Conservation (phyloP, 1,140 invertebrate genomes). For the Apis florea region DNA sequence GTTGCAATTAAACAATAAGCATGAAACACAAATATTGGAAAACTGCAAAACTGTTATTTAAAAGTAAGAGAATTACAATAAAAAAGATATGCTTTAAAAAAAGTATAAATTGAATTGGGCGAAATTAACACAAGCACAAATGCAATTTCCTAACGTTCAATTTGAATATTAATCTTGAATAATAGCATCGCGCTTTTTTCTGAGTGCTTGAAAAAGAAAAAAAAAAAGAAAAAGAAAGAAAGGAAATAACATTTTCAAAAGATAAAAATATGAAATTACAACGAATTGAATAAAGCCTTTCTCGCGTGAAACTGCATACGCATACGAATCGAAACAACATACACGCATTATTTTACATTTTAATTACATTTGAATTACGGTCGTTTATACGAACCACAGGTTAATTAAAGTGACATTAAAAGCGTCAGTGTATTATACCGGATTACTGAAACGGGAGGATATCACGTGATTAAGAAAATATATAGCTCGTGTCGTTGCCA, state of each 20-base stretch:
- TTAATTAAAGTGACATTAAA: slow-evolving; percentile 53
- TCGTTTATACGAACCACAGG: slow-evolving; percentile 8
- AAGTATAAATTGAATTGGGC: no score
- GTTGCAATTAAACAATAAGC: not conserved
- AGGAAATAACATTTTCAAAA: not conserved
- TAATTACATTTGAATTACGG: slow-evolving; percentile 30
- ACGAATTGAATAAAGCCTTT: not conserved
- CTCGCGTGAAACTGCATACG: no score
- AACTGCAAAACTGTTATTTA: not conserved
- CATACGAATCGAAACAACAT: not conserved
- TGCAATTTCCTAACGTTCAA: no score
- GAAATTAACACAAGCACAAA: no score
- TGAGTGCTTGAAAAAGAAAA: no score
- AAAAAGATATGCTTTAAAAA: no score
- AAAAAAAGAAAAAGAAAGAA: no score
- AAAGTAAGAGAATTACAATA: not conserved
- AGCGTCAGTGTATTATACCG: not conserved
- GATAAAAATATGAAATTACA: not conserved
- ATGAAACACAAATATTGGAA: not conserved
- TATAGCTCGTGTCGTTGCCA: slow-evolving; percentile 21
- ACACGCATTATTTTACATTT: not conserved
- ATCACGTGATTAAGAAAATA: slow-evolving; percentile 40
- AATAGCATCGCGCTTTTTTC: no score
- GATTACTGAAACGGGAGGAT: not conserved
- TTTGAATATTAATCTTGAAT: no score